Conservation (phyloP, 2,888 invertebrate genomes). For the Ischnura elegans region DNA sequence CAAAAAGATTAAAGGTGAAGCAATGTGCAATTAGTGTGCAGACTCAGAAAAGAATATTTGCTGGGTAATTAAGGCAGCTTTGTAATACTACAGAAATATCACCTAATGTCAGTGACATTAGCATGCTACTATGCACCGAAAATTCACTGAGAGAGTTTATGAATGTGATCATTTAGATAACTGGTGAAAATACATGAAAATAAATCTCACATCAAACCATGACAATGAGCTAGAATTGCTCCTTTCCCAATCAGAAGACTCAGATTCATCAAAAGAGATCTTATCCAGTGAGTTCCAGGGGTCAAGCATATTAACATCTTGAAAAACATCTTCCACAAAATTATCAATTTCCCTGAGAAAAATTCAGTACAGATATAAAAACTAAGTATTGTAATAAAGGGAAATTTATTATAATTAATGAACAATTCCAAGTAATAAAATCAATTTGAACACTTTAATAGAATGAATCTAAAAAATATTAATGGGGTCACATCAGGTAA, state of each 20-base stretch:
- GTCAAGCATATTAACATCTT: slow-evolving; percentile 33
- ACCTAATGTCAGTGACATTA: no score
- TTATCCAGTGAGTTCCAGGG: slow-evolving; percentile 36
- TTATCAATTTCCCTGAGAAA: slow-evolving; percentile 31
- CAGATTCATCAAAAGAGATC: slow-evolving; percentile 42
- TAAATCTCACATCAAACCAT: slow-evolving; percentile 55
- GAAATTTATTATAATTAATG: not conserved
- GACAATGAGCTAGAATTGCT: slow-evolving; percentile 55
- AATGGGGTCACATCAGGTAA: no score
- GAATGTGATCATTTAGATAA: not conserved
- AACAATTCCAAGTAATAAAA: not conserved
- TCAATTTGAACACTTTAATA: not conserved
- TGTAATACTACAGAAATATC: no score
- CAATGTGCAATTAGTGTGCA: no score
- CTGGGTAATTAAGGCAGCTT: no score
- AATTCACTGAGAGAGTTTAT: not conserved
- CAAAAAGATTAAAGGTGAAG: no score
- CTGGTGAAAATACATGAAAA: not conserved
- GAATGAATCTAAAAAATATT: no score
- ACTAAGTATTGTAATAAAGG: not conserved
- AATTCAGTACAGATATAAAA: not conserved
- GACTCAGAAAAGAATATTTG: no score
- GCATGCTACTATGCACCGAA: not conserved
- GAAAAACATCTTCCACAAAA: not conserved
- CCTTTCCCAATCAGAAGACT: slow-evolving; percentile 48